Evolutionary conservation across 2,888 invertebrate species (phyloP).

Genomic region (Drosophila neotestacea): DNA sequence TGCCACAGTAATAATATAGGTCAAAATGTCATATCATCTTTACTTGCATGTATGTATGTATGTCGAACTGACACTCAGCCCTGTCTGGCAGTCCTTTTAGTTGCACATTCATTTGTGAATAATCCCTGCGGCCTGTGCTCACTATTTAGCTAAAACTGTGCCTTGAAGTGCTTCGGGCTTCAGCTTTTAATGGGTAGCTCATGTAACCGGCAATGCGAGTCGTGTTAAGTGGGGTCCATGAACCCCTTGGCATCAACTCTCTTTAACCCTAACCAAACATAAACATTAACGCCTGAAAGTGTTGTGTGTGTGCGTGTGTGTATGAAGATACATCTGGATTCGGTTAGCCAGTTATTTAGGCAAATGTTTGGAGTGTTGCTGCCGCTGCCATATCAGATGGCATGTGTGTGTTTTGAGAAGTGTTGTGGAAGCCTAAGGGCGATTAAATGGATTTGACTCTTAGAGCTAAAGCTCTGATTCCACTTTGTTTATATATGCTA

Average conservation of each 20-base stretch:
- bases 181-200: slow-evolving; percentile 54
- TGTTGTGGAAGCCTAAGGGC: slow-evolving; percentile 47
- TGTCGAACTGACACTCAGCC: background rate
- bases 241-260: slow-evolving; percentile 40
- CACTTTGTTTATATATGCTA: slow-evolving; percentile 51
- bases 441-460: slow-evolving; percentile 74
- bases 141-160: slow-evolving; percentile 54
- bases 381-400: slow-evolving; percentile 28
- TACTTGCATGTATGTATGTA: background rate
- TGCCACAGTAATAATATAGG: slow-evolving; percentile 13
- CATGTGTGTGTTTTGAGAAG: slow-evolving; percentile 15
- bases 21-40: background rate
- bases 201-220: slow-evolving; percentile 37
- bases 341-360: slow-evolving; percentile 59
- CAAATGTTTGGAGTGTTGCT: slow-evolving; percentile 43
- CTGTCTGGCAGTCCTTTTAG: slow-evolving; percentile 33
- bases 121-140: slow-evolving; percentile 45
- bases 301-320: slow-evolving; percentile 15
- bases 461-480: slow-evolving; percentile 40
- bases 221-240: slow-evolving; percentile 73
- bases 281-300: slow-evolving; percentile 68
- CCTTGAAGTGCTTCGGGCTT: slow-evolving; percentile 38
- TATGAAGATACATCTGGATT: slow-evolving; percentile 44
- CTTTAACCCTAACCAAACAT: slow-evolving; percentile 42
- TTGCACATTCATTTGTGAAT: slow-evolving; percentile 44